Evolutionary conservation across 2,888 invertebrate genomes (phyloP), one percentile per base, ranked within the genome.

Genomic region (Acanthoscelides obtectus): DNA sequence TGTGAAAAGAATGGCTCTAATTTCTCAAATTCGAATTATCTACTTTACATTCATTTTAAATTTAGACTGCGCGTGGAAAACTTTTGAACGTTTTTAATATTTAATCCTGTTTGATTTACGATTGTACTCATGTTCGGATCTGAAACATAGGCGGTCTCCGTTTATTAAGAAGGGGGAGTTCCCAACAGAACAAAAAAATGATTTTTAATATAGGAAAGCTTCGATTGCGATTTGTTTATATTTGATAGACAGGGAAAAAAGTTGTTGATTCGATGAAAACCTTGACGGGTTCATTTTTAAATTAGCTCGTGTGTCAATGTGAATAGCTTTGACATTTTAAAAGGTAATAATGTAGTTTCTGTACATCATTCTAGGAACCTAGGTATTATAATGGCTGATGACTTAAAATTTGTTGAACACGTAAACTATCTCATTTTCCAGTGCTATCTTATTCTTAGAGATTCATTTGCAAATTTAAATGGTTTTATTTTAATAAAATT

Each of bases 81-180:
- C 79, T 45, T 84, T 84, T 81, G 82, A 84, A 83, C 85, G 85
- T 85, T 86, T 85, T 85, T 85, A 85, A 86, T 86, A 86, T 86
- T 85, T 86, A 86, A 86, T 86, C 85, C 84, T 81, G 82, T 84
- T 85, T 86, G 86, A 86, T 86, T 86, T 86, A 86, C 85, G 86
- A 85, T 84, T 85, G 81, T 82, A 83, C 83, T 81, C 83, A 79
- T 81, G 83, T 80, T 82, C 83, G 80, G 81, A 74, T 80, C 77
- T 77, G 73, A 73, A 64, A n/a, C 76, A 76, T 22, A 71, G 66
- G 66, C 21, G 66, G 66, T 66, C 21, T 20, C 2, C 2, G 66
- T 20, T 66, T 66, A 66, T 66, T 66, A 12, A 45, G 12, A 45
- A 45, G 45, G 45, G 45, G 45, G 17, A 45, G 17, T 17, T 45